Conservation (phyloP, 2,888 invertebrate species). For the Callyntrura sp. region DNA sequence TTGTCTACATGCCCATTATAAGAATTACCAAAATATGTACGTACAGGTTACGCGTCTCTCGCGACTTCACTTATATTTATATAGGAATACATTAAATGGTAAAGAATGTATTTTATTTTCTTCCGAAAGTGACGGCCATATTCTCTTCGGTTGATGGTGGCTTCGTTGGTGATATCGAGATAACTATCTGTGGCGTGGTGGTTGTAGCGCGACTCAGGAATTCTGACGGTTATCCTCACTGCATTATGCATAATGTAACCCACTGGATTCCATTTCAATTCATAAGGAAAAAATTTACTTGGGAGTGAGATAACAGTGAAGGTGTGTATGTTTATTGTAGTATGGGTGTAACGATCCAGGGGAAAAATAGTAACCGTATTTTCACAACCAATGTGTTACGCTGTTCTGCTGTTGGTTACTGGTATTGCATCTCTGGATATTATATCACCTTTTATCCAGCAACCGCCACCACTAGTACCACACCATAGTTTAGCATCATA, state of each 20-base stretch:
- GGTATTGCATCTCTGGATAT: not conserved
- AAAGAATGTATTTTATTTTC: slow-evolving; percentile 49
- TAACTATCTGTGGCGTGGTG: not conserved
- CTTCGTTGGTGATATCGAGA: not conserved
- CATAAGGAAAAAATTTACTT: slow-evolving; percentile 1
- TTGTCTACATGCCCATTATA: not conserved
- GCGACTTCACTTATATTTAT: not conserved
- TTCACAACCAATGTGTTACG: not conserved
- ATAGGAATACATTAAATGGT: slow-evolving; percentile 10
- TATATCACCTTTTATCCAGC: not conserved
- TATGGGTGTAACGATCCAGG: not conserved
- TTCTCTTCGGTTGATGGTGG: not conserved
- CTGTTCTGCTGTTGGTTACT: not conserved
- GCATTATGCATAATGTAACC: slow-evolving; percentile 73
- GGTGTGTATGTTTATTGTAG: not conserved
- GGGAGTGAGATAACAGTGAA: not conserved
- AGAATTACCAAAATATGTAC: not conserved
- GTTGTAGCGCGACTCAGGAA: slow-evolving; percentile 41
- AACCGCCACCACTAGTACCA: slow-evolving; percentile 1
- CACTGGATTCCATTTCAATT: slow-evolving; percentile 73
- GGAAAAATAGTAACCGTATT: not conserved
- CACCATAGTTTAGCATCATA: not conserved
- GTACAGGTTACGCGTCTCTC: not conserved
- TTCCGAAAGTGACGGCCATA: not conserved
- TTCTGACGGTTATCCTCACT: slow-evolving; percentile 65